Percentiles rank a stretch among this genome's conserved stretches.
These are phyloP conservation scores for Abscondita cerata DNA, from an alignment of 2,888 invertebrate genomes.

Conservation along the genomic window DNA sequence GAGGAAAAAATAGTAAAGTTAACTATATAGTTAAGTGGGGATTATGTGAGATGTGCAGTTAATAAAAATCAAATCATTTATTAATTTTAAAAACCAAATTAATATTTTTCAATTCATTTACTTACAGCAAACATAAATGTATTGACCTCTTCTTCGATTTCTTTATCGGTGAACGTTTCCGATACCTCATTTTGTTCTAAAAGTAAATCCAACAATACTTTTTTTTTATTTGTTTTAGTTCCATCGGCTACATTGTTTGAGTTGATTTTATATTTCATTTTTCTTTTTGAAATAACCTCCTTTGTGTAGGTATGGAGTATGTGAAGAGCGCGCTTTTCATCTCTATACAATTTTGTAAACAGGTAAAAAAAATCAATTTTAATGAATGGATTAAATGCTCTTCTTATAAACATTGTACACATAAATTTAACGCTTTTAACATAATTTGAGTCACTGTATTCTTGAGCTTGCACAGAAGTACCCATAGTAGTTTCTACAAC, in stretches of 20 bases:
- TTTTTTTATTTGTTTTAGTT: constrained; percentile 64
- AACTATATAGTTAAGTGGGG: too few species aligned
- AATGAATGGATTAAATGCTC: constrained; percentile 57
- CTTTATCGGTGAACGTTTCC: constrained; percentile 61
- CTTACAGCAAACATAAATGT: constrained; percentile 77
- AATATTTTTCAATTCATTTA: too few species aligned
- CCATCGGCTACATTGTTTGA: constrained; percentile 6
- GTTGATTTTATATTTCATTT: constrained; percentile 49
- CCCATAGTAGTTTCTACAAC: constrained; percentile 66
- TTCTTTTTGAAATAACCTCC: constrained; percentile 61
- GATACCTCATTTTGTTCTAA: constrained; percentile 53
- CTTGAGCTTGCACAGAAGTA: constrained; percentile 73
- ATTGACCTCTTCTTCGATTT: constrained; percentile 73
- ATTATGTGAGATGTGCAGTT: too few species aligned
- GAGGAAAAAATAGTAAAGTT: too few species aligned
- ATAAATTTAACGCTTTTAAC: constrained; percentile 72
- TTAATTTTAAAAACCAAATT: too few species aligned
- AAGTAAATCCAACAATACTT: constrained; percentile 70
- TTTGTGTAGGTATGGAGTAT: constrained; percentile 64
- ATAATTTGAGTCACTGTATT: constrained; percentile 71
- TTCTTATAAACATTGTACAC: constrained; percentile 45
- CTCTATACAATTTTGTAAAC: constrained; percentile 65
- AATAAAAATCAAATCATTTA: too few species aligned
- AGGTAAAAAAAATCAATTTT: constrained; percentile 62
- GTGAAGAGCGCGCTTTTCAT: constrained; percentile 60